Evolutionary conservation across 2,888 invertebrate genomes (phyloP).

Genomic region (Acrobeloides nanus): DNA sequence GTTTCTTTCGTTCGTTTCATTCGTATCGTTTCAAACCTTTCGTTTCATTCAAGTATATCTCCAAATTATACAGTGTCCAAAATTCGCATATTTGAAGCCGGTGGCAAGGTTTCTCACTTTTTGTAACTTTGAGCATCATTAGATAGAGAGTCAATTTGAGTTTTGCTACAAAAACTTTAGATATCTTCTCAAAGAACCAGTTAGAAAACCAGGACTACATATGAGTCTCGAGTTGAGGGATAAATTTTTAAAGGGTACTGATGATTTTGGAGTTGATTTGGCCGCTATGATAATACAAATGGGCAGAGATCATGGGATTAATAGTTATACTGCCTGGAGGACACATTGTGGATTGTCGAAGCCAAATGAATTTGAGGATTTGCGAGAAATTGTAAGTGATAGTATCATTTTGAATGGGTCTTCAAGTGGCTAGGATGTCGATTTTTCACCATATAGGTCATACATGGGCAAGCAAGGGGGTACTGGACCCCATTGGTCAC

Average conservation of each 20-base stretch:
- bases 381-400: conserved; percentile 13
- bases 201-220: conserved; percentile 26
- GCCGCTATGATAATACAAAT: conserved; percentile 47
- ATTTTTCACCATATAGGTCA: too few species aligned
- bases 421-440: conserved; percentile 16
- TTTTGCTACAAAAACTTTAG: conserved; percentile 19
- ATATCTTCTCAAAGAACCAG: conserved; percentile 24
- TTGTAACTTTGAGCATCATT: too few species aligned
- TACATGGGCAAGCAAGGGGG: too few species aligned
- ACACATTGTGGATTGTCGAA: conserved; percentile 46
- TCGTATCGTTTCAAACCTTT: too few species aligned
- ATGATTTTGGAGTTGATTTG: conserved; percentile 45
- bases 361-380: conserved; percentile 23
- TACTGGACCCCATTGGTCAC: too few species aligned
- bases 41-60: too few species aligned
- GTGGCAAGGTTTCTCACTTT: too few species aligned
- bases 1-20: too few species aligned
- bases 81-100: too few species aligned
- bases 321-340: conserved; percentile 42
- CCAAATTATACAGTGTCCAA: too few species aligned
- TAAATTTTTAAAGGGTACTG: conserved; percentile 18
- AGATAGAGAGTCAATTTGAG: too few species aligned
- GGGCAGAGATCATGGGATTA: conserved; percentile 52
- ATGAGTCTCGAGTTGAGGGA: conserved; percentile 23
- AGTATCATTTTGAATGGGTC: conserved; percentile 7